These are phyloP conservation scores for Dasypus novemcinctus DNA, from an alignment of 2,113 vertebrate species.

Conservation along the genomic window DNA sequence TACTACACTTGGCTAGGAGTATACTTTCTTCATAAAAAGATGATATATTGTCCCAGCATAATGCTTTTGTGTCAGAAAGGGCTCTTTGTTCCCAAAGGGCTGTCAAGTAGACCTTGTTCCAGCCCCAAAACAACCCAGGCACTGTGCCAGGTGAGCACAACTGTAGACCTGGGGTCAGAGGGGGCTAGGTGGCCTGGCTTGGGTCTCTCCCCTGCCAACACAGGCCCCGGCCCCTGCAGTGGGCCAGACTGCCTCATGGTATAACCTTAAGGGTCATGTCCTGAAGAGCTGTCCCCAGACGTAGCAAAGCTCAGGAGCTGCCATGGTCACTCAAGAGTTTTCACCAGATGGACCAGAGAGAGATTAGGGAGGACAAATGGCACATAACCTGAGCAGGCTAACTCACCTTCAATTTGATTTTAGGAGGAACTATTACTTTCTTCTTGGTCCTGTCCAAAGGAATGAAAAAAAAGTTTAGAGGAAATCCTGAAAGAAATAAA, in stretches of 20 bases:
- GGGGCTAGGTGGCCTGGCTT: background rate
- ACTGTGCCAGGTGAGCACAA: background rate
- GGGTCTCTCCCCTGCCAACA: background rate
- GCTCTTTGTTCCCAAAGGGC: background rate
- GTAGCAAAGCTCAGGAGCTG: background rate
- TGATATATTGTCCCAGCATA: fast-evolving
- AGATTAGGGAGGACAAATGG: background rate
- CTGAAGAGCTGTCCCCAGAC: background rate
- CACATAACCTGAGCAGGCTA: background rate
- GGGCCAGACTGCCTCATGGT: background rate
- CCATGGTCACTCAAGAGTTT: background rate
- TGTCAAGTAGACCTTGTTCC: background rate
- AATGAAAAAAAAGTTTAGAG: conserved; percentile 64
- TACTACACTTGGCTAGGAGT: no score
- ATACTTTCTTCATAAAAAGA: background rate
- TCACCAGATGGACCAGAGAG: background rate
- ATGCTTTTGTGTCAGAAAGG: background rate
- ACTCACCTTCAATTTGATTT: conserved; percentile 88
- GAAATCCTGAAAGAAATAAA: background rate
- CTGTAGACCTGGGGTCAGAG: background rate
- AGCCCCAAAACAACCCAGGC: background rate
- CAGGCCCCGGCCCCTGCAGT: background rate
- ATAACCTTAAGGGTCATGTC: background rate
- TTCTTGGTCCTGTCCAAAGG: conserved; percentile 85
- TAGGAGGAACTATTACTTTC: conserved; percentile 84